phyloP scores from a whole-genome alignment of 2,888 invertebrate genomes.

The Congeria kusceri region DNA sequence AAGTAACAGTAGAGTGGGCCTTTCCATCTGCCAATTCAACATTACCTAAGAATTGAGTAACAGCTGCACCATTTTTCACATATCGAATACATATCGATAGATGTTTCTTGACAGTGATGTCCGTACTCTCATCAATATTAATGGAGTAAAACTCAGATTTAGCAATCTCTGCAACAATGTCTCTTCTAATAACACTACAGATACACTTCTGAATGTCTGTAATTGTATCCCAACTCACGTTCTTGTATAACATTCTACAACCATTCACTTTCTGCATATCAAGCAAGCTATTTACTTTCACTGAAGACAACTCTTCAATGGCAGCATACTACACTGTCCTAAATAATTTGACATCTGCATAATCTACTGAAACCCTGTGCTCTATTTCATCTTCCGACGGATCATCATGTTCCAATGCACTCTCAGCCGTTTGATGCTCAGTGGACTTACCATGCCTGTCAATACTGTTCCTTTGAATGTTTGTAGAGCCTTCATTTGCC shows the following conservation, averaged over 20 bases:
- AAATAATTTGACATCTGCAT: constrained; percentile 16
- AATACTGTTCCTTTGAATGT: constrained; percentile 17
- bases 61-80: constrained; percentile 34
- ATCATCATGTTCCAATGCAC: too few species aligned
- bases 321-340: constrained; percentile 36
- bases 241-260: constrained; percentile 33
- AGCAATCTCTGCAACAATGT: constrained; percentile 28
- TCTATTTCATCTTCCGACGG: background rate
- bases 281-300: constrained; percentile 44
- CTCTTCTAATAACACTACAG: constrained; percentile 5
- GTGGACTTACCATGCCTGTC: background rate
- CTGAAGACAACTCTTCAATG: constrained; percentile 36
- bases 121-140: constrained; percentile 54
- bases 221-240: constrained; percentile 46
- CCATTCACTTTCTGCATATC: constrained; percentile 44
- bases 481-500: constrained; percentile 16
- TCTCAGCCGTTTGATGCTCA: constrained; percentile 1
- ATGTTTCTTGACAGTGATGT: constrained; percentile 35
- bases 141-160: constrained; percentile 24
- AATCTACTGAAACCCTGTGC: background rate
- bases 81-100: constrained; percentile 50
- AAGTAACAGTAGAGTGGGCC: constrained; percentile 38
- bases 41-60: constrained; percentile 44
- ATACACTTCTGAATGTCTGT: constrained; percentile 42
- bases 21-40: constrained; percentile 34